These are phyloP conservation scores for Gymnothorax javanicus DNA, from an alignment of 2,797 vertebrate species.

Conservation along the genomic window DNA sequence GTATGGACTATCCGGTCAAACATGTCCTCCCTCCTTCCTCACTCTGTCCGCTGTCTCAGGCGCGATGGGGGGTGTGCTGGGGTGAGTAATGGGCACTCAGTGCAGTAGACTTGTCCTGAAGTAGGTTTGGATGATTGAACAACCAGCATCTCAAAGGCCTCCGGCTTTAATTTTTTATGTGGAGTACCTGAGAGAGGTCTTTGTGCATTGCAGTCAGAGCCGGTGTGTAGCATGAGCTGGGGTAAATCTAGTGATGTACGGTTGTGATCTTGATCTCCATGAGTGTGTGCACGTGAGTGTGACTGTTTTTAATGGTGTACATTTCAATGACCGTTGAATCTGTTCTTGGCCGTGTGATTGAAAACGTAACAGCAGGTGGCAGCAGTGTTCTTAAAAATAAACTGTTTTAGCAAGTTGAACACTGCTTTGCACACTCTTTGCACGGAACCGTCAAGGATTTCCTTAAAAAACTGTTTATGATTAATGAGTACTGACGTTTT, in stretches of 20 bases:
- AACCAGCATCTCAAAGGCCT: not conserved
- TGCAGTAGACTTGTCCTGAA: no score
- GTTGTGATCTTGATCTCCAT: not conserved
- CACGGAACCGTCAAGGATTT: not conserved
- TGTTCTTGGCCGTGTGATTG: not conserved
- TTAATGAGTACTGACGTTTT: not conserved
- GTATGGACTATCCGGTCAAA: conserved; percentile 81
- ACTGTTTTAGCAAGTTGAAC: not conserved
- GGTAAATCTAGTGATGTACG: conserved; percentile 1
- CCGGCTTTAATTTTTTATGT: not conserved
- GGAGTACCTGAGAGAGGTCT: not conserved
- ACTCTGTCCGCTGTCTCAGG: conserved; percentile 72
- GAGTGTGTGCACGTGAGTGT: not conserved
- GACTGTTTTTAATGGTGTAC: not conserved
- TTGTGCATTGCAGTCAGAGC: not conserved
- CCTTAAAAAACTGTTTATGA: not conserved
- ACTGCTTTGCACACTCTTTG: not conserved
- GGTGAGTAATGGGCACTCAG: not conserved
- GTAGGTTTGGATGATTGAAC: not conserved
- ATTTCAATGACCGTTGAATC: not conserved
- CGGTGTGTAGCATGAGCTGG: not conserved
- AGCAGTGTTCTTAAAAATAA: conserved; percentile 21
- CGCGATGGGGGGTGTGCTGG: conserved; percentile 88
- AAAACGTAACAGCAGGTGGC: conserved; percentile 52
- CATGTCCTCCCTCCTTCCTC: conserved; percentile 76